Percentiles rank a stretch among this genome's conserved stretches.
phyloP scores from a whole-genome alignment of 2,888 invertebrate species.

The Crocallis elinguaria region DNA sequence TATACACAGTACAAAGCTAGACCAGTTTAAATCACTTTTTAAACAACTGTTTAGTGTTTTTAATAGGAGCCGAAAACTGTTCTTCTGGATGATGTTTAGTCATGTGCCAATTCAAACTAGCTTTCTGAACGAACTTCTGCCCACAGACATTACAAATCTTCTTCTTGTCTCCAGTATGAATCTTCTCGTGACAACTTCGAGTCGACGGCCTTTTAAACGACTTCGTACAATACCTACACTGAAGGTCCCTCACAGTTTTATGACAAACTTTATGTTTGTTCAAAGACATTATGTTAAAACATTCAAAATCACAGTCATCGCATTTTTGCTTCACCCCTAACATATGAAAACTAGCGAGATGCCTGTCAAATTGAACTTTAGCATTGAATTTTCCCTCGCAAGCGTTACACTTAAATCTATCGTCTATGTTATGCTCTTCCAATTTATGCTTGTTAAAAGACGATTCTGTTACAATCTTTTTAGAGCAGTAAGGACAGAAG shows the following conservation, averaged over 20 bases:
- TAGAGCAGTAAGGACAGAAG: neutral
- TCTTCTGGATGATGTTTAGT: conserved; percentile 70
- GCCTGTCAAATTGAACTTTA: conserved; percentile 56
- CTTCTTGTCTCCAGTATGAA: conserved; percentile 70
- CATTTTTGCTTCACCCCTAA: conserved; percentile 66
- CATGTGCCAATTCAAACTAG: conserved; percentile 77
- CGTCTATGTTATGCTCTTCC: conserved; percentile 62
- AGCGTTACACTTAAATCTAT: conserved; percentile 67
- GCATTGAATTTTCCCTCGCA: conserved; percentile 65
- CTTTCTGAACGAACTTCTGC: conserved; percentile 74
- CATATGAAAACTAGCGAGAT: conserved; percentile 72
- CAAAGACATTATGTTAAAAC: conserved; percentile 53
- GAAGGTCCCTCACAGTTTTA: conserved; percentile 65
- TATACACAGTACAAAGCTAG: too few relatives aligned
- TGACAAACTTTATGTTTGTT: conserved; percentile 71
- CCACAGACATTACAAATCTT: conserved; percentile 68
- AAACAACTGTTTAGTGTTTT: too few relatives aligned
- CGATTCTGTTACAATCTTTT: neutral
- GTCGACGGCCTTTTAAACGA: conserved; percentile 66
- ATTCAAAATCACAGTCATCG: conserved; percentile 65
- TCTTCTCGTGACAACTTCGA: conserved; percentile 63
- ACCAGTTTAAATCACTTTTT: too few relatives aligned
- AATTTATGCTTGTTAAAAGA: conserved; percentile 52
- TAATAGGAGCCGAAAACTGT: too few relatives aligned
- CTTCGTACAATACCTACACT: conserved; percentile 73